Conservation (phyloP, 2,888 invertebrate genomes). For the Tenthredo notha region DNA sequence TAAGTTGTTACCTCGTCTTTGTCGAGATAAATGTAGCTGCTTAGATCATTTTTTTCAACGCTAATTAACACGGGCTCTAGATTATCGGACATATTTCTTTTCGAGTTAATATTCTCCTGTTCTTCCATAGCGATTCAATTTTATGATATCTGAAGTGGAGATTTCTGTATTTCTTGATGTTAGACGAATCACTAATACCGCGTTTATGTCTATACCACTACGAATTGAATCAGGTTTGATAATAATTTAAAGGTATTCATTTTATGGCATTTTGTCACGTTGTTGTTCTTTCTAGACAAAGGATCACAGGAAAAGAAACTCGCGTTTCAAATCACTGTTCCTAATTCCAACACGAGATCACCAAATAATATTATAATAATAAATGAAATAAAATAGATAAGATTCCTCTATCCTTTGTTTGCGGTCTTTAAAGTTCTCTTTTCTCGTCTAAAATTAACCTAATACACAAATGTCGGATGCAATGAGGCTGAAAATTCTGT, state of each 20-base stretch:
- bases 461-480: not conserved
- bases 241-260: not conserved
- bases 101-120: slow-evolving; percentile 37
- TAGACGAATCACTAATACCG: not conserved
- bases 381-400: not conserved
- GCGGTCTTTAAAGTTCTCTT: too few relatives aligned
- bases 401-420: not conserved
- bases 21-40: slow-evolving; percentile 56
- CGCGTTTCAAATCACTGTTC: slow-evolving; percentile 2
- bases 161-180: not conserved
- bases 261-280: slow-evolving; percentile 5
- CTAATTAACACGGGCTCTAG: slow-evolving; percentile 55
- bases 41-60: slow-evolving; percentile 52
- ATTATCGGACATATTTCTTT: slow-evolving; percentile 54
- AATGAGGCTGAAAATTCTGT: not conserved
- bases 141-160: not conserved
- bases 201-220: not conserved
- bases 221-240: not conserved
- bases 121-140: slow-evolving; percentile 13
- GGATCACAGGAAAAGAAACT: not conserved
- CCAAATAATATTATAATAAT: not conserved
- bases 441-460: not conserved
- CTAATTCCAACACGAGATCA: not conserved
- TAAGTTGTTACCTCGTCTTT: slow-evolving; percentile 57
- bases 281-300: not conserved